Evolutionary conservation across 2,888 invertebrate species (phyloP).

Genomic region (Drosophila anceps): DNA sequence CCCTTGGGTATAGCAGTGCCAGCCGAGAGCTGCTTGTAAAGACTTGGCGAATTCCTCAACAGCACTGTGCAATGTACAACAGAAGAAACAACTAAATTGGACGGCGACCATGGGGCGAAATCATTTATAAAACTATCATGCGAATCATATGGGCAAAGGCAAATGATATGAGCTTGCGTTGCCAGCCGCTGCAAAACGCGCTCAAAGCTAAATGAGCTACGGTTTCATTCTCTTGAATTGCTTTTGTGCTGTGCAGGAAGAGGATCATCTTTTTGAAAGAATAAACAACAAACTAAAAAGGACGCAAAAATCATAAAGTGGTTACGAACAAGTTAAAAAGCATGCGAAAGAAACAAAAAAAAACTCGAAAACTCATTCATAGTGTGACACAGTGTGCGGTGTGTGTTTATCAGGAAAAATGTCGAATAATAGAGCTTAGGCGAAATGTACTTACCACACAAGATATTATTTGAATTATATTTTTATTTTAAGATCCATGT

Average conservation of each 20-base stretch:
- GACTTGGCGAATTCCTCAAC: constrained; percentile 36
- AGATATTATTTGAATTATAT: not conserved
- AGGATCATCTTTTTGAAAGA: constrained; percentile 76
- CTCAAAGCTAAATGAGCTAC: constrained; percentile 76
- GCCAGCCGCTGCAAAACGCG: constrained; percentile 42
- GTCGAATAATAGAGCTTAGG: not conserved
- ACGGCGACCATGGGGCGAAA: constrained; percentile 22
- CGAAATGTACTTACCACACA: not conserved
- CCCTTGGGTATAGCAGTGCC: constrained; percentile 49
- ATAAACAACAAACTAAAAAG: constrained; percentile 64
- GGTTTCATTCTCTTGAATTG: constrained; percentile 77
- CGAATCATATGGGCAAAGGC: constrained; percentile 39
- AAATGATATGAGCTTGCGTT: constrained; percentile 55
- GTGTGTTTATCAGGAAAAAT: not conserved
- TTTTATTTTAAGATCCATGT: not conserved
- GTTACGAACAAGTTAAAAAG: constrained; percentile 78
- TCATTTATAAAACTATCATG: constrained; percentile 31
- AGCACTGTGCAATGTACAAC: constrained; percentile 25
- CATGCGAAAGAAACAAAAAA: constrained; percentile 27
- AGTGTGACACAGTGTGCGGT: constrained; percentile 61
- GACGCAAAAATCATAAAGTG: constrained; percentile 78
- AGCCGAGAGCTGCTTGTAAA: constrained; percentile 41
- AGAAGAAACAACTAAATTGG: constrained; percentile 29
- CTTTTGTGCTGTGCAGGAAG: constrained; percentile 75
- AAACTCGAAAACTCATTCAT: constrained; percentile 70